These are phyloP conservation scores for Scomber scombrus DNA, from an alignment of 2,113 vertebrate genomes.

Conservation along the genomic window DNA sequence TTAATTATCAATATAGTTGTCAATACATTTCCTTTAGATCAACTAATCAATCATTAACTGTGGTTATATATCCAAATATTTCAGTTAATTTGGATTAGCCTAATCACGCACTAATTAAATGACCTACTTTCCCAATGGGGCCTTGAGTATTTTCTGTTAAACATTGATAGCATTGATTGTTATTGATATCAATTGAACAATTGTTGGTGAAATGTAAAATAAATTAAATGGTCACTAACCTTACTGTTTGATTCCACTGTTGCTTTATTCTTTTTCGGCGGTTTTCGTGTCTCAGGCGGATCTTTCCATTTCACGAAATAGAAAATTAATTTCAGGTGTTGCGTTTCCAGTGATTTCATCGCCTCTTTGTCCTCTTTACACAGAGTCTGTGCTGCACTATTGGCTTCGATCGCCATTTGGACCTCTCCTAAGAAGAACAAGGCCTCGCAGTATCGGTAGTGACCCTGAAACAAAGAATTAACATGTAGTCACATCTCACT, in stretches of 20 bases:
- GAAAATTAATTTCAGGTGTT: constrained; percentile 78
- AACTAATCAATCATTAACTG: no score
- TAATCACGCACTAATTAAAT: no score
- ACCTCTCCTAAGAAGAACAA: constrained; percentile 86
- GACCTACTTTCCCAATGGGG: no score
- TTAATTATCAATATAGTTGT: no score
- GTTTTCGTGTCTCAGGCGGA: no score
- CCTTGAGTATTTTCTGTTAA: no score
- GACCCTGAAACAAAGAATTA: constrained; percentile 85
- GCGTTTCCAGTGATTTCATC: constrained; percentile 87
- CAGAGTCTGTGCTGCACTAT: constrained; percentile 83
- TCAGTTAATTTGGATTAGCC: no score
- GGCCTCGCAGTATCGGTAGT: constrained; percentile 94
- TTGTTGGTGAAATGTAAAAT: background rate
- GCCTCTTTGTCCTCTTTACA: constrained; percentile 84
- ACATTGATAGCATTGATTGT: no score
- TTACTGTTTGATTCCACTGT: constrained; percentile 5
- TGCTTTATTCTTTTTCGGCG: background rate
- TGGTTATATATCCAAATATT: no score
- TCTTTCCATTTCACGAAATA: no score
- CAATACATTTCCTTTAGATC: no score
- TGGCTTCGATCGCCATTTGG: constrained; percentile 86
- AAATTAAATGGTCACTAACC: constrained; percentile 44
- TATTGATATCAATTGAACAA: background rate
- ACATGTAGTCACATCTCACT: no score